These are phyloP conservation scores for Aporrectodea caliginosa DNA, from an alignment of 1,140 invertebrate genomes.

Conservation along the genomic window DNA sequence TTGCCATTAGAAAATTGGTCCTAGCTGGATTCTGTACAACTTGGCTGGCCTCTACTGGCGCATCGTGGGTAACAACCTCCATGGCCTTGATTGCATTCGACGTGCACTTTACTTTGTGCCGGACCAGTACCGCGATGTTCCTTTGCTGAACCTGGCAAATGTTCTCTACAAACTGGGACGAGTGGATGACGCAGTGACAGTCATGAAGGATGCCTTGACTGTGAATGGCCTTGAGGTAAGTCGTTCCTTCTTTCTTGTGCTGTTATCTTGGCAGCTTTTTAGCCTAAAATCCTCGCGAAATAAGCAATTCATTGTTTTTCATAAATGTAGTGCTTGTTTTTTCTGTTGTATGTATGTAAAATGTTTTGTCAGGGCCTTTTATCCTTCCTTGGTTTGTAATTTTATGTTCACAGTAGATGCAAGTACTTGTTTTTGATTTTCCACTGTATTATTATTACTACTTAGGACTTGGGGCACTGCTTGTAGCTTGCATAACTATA, in stretches of 20 bases:
- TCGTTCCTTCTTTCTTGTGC: background rate
- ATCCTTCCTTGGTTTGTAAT: too few relatives aligned
- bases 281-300: too few relatives aligned
- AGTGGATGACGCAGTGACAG: conserved; percentile 70
- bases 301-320: too few relatives aligned
- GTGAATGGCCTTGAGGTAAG: conserved; percentile 67
- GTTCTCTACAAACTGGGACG: conserved; percentile 67
- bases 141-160: conserved; percentile 74
- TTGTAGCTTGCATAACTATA: too few relatives aligned
- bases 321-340: too few relatives aligned
- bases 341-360: too few relatives aligned
- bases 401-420: too few relatives aligned
- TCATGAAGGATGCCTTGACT: conserved; percentile 72
- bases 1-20: conserved; percentile 62
- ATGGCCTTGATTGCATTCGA: conserved; percentile 76
- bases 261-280: too few relatives aligned
- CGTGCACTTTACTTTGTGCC: conserved; percentile 72
- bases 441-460: too few relatives aligned
- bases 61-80: conserved; percentile 69
- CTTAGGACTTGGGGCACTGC: too few relatives aligned
- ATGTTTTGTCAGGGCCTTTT: too few relatives aligned
- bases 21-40: conserved; percentile 77
- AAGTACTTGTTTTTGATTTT: too few relatives aligned
- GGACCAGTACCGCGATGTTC: conserved; percentile 70
- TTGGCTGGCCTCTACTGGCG: conserved; percentile 80